Evolutionary conservation across 2,888 invertebrate genomes (phyloP).

Genomic region (Dicranocentrus wangi): DNA sequence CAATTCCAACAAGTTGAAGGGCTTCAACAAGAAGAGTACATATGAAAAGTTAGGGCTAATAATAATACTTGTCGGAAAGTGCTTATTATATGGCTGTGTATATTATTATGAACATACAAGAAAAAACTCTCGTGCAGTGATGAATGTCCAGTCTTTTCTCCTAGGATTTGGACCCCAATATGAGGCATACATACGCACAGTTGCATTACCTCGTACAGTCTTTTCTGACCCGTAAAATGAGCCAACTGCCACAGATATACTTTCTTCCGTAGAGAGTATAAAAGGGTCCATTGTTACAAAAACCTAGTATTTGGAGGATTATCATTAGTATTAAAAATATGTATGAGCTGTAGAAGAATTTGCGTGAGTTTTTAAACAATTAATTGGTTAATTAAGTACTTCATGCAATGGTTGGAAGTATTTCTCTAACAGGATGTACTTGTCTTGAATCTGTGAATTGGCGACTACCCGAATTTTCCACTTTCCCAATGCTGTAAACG

Average conservation of each 20-base stretch:
- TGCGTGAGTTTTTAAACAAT: no score
- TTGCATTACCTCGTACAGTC: constrained; percentile 74
- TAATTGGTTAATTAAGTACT: constrained; percentile 71
- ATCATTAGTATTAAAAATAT: no score
- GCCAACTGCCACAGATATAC: constrained; percentile 73
- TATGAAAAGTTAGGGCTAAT: constrained; percentile 1
- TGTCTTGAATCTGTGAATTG: constrained; percentile 74
- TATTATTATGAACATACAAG: constrained; percentile 23
- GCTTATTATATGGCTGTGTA: neutral
- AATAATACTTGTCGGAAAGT: neutral
- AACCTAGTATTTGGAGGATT: constrained; percentile 73
- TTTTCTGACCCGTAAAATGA: constrained; percentile 74
- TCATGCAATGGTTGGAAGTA: constrained; percentile 75
- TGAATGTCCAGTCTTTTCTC: constrained; percentile 46
- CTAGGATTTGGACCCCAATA: constrained; percentile 49
- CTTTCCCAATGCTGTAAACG: constrained; percentile 74
- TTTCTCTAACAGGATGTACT: constrained; percentile 75
- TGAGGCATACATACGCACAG: constrained; percentile 73
- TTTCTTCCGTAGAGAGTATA: constrained; percentile 74
- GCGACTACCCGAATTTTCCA: constrained; percentile 75
- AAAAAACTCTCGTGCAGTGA: constrained; percentile 45
- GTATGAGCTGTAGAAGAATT: no score
- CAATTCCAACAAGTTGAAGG: constrained; percentile 10
- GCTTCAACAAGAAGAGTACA: constrained; percentile 9
- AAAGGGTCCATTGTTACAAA: constrained; percentile 74